Evolutionary conservation across 2,888 invertebrate species (phyloP), one percentile per base, ranked within the genome.

Genomic region (Charanyca ferruginea): DNA sequence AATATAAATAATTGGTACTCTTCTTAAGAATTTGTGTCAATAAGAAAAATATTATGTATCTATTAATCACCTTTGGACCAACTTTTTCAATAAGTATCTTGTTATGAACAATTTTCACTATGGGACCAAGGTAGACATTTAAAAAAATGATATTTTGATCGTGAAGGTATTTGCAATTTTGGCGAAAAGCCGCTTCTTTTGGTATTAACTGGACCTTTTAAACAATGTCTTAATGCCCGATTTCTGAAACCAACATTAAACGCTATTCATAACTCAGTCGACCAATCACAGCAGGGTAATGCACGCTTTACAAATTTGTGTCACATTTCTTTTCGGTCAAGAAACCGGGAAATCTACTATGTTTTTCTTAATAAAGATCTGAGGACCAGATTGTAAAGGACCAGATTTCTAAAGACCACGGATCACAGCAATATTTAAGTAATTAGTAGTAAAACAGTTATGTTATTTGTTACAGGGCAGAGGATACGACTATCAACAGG

Each of bases 401-500:
- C 16, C 38, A 35, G 5, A 4, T 38, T 16, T 5, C 9, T 16
- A 16, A 16, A 16, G 38, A 38, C 38, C 16, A 16, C 38, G 38
- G 16, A 16, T 38, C 38, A 38, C 9, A 38, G 38, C 11, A 32
- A 38, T 13, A 5, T 28, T 28, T 28, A 28, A 28, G 35, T 1
- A 35, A 1, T 35, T 1, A 11, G 8, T 6, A 35, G 6, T 35
- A 35, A 35, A 35, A 41, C 7, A 11, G 0, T 25, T 18, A 2
- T 58, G 0, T 45, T 42, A 47, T 5, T 90, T 88, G 79, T 91
- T 89, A 13, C 91, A 95, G 95, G 95, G 95, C 54, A 90, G 95
- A 54, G 92, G 92, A 44, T 93, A 91, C 73, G 94, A 95, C 72
- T 94, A 94, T 80, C 94, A 95, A 75, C 94, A 93, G 68, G 95